Conservation (phyloP, 2,888 invertebrate genomes). For the Andrena haemorrhoa region DNA sequence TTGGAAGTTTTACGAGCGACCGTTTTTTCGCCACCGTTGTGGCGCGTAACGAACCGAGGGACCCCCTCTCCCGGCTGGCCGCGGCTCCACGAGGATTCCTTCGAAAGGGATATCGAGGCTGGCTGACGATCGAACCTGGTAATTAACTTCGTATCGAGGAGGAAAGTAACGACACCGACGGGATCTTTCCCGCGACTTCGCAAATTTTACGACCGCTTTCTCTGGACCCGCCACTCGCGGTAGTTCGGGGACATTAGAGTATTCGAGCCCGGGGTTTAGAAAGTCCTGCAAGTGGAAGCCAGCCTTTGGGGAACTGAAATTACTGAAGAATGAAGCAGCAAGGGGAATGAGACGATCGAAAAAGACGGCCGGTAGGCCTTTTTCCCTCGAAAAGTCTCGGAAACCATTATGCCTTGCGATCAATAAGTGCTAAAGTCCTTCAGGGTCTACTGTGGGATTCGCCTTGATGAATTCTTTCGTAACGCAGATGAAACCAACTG, state of each 20-base stretch:
- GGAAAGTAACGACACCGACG: slow-evolving; percentile 34
- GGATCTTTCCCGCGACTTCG: slow-evolving; percentile 43
- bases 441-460: neutral
- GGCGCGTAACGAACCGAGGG: slow-evolving; percentile 31
- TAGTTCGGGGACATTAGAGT: neutral
- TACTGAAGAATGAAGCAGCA: no score
- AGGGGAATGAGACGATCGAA: no score
- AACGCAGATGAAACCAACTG: slow-evolving; percentile 4
- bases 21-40: slow-evolving; percentile 12
- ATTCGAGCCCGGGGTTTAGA: neutral
- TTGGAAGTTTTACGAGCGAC: slow-evolving; percentile 43
- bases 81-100: slow-evolving; percentile 11
- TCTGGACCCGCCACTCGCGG: neutral
- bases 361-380: no score
- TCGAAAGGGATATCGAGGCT: slow-evolving; percentile 26
- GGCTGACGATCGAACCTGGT: slow-evolving; percentile 42
- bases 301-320: no score
- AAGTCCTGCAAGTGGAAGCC: neutral
- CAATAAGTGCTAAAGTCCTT: no score
- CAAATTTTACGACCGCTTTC: slow-evolving; percentile 34
- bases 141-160: slow-evolving; percentile 42
- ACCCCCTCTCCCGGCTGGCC: neutral
- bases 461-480: slow-evolving; percentile 31
- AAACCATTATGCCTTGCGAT: no score
- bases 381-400: no score